Evolutionary conservation across 2,888 invertebrate genomes (phyloP), one percentile per base, ranked within the genome.

Genomic region (Furcula furcula): DNA sequence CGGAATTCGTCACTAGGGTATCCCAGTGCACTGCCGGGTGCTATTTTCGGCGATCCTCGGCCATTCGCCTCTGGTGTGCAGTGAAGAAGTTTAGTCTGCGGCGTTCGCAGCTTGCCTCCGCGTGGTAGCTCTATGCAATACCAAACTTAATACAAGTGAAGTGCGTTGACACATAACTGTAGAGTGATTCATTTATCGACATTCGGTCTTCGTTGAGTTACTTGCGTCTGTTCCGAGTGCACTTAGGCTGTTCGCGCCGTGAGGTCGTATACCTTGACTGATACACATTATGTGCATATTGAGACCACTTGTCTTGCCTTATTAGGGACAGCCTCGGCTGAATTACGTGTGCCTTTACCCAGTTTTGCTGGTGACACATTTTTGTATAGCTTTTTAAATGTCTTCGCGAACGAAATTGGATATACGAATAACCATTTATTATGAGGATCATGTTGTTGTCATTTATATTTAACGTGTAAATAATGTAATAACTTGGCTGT

Each of bases 361-460:
- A 84, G 76, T 83, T 85, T 76, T 55, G 57, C 69, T 54, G 56
- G 64, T 78, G 76, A 78, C 76, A 73, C 73, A 70, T 60, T 60
- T 60, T 60, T 58, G 45, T 57, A 49, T 46, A 13, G 40, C 47
- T 57, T 58, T 60, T 59, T 58, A 60, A 71, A 93, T 93, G 93
- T 93, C 93, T 51, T 92, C 91, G 55, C 90, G 90, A 46, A 86
- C 88, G 40, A 92, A 91, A 76, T 84, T 91, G 45, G 90, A 93
- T 67, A 92, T 93, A 70, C 88, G 93, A 54, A 92, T 93, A 55
- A 93, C 93, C 7, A 91, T 93, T 55, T 92, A 91, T 76, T 91
- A 92, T 74, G 91, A 92, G 60, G 90, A 92, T 65, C 90, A 91
- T 62, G 90, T 92, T 35, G 90, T 93, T 52, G 91, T 93, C 31